These are phyloP conservation scores for Thinocorus orbignyianus DNA, from an alignment of 2,113 vertebrate genomes.

Conservation along the genomic window DNA sequence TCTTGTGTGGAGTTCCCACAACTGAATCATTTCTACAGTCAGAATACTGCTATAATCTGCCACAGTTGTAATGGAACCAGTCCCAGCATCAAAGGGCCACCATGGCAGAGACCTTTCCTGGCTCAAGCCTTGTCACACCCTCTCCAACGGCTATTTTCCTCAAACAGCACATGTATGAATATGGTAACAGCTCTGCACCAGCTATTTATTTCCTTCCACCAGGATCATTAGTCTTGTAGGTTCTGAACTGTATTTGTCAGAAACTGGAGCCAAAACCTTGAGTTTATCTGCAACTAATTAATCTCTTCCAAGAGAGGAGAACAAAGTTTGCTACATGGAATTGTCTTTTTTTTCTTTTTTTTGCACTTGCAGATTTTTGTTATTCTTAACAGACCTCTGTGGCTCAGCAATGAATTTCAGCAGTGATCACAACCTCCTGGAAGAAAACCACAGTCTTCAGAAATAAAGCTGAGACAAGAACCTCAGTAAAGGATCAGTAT, in stretches of 20 bases:
- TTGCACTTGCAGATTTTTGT: not conserved
- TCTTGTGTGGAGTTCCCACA: not conserved
- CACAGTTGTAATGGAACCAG: rapidly evolving
- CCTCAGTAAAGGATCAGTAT: not conserved
- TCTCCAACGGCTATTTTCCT: not conserved
- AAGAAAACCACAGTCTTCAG: not conserved
- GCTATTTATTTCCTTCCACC: not conserved
- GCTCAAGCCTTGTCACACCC: not conserved
- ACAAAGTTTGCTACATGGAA: not conserved
- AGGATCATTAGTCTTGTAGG: not conserved
- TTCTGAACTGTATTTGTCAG: not conserved
- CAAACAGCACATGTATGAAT: not conserved
- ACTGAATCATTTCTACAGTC: not conserved
- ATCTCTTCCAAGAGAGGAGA: not conserved
- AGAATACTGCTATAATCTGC: not conserved
- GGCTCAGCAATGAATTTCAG: not conserved
- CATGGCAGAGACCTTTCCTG: not conserved
- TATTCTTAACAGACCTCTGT: not conserved
- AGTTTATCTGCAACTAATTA: not conserved
- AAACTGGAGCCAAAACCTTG: not conserved
- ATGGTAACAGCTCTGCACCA: not conserved
- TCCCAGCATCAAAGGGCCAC: not conserved
- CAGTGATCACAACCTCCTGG: not conserved
- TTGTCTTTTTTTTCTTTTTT: not conserved
- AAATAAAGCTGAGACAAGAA: rapidly evolving